Evolutionary conservation across 2,797 vertebrate species (phyloP).

Genomic region (Phalloptychus januarius): DNA sequence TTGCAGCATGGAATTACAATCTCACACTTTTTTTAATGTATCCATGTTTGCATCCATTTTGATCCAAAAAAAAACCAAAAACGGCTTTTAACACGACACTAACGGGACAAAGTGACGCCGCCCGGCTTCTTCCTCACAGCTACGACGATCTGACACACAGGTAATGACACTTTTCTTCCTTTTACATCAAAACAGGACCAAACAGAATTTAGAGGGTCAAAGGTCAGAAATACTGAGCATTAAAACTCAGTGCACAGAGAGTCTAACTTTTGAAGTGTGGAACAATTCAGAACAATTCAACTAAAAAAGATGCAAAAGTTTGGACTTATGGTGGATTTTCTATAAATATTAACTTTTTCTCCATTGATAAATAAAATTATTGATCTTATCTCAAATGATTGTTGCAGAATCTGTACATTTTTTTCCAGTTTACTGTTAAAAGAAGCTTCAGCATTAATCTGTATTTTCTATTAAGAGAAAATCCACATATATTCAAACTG

Average conservation of each 20-base stretch:
- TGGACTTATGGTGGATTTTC: not conserved
- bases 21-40: slow-evolving; percentile 43
- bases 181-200: slow-evolving; percentile 48
- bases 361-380: not conserved
- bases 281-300: not conserved
- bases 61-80: slow-evolving; percentile 26
- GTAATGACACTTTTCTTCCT: slow-evolving; percentile 14
- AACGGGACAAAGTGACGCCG: slow-evolving; percentile 37
- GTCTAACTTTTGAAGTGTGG: not conserved
- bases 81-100: slow-evolving; percentile 39
- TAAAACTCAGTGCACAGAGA: slow-evolving; percentile 34
- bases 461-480: not conserved
- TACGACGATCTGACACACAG: slow-evolving; percentile 9
- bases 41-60: slow-evolving; percentile 65
- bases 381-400: not conserved
- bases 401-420: not conserved
- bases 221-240: slow-evolving; percentile 20
- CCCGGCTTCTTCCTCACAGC: slow-evolving; percentile 25
- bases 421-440: not conserved
- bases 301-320: not conserved
- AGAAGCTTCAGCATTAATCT: not conserved
- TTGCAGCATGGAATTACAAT: slow-evolving; percentile 68
- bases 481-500: not conserved
- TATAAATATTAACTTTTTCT: not conserved
- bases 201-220: slow-evolving; percentile 29